Conservation (phyloP, 2,888 invertebrate species). For the Liopterus haemorrhoidalis region DNA sequence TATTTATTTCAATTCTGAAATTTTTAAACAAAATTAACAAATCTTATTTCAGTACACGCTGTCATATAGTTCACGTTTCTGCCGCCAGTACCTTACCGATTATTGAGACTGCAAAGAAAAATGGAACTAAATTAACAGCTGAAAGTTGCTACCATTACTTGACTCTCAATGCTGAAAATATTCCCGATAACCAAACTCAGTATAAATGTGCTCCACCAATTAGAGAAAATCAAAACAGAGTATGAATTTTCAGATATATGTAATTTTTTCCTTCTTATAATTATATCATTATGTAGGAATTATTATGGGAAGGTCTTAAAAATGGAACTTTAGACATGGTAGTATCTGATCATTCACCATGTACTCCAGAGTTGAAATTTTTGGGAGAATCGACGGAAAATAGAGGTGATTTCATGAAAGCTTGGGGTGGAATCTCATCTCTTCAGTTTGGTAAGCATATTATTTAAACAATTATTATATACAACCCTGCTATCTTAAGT, state of each 20-base stretch:
- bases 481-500: no score
- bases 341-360: conserved; percentile 64
- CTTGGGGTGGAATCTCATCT: conserved; percentile 71
- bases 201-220: conserved; percentile 72
- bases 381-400: conserved; percentile 37
- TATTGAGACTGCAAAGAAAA: conserved; percentile 50
- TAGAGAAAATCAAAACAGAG: conserved; percentile 55
- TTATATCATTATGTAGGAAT: conserved; percentile 44
- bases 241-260: conserved; percentile 33
- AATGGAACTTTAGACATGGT: conserved; percentile 56
- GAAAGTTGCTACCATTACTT: conserved; percentile 73
- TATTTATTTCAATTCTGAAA: conserved; percentile 37
- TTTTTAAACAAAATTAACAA: conserved; percentile 11
- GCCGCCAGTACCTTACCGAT: conserved; percentile 55
- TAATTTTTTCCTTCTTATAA: conserved; percentile 3
- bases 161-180: conserved; percentile 56
- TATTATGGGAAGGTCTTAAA: conserved; percentile 58
- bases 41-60: conserved; percentile 49
- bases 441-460: conserved; percentile 57
- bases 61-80: conserved; percentile 66
- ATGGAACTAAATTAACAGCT: conserved; percentile 56
- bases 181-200: conserved; percentile 59
- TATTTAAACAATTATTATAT: no score
- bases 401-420: conserved; percentile 57
- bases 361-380: conserved; percentile 57